A percentile compares a stretch with the other conserved stretches of the same genome.
Conservation (phyloP, 92 coral and sea anemone genomes). For the Blastomussa wellsi region DNA sequence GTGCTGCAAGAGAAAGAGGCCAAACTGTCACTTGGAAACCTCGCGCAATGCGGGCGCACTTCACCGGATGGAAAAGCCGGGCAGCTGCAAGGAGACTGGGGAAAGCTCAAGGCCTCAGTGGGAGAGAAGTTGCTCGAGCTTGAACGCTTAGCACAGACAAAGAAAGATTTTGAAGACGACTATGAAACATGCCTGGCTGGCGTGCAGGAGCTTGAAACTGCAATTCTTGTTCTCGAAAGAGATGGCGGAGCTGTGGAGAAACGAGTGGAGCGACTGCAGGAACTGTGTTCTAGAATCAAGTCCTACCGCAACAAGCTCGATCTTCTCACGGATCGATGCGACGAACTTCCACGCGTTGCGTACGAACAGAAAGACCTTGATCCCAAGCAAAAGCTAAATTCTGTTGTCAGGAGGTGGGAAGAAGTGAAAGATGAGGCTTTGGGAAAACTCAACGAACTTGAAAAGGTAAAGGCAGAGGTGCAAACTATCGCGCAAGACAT, state of each 20-base stretch:
- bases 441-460: constrained; percentile 49
- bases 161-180: constrained; percentile 65
- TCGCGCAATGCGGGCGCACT: constrained; percentile 19
- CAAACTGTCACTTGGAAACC: constrained; percentile 31
- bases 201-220: constrained; percentile 48
- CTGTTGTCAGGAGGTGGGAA: constrained; percentile 64
- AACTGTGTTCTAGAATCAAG: constrained; percentile 60
- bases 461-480: constrained; percentile 42
- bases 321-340: constrained; percentile 54
- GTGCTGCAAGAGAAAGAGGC: constrained; percentile 53
- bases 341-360: constrained; percentile 61
- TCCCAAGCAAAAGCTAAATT: constrained; percentile 54
- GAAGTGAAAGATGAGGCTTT: constrained; percentile 50
- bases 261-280: constrained; percentile 49
- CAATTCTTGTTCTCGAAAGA: constrained; percentile 5
- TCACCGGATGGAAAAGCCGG: constrained; percentile 51
- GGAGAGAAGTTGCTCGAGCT: constrained; percentile 56
- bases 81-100: constrained; percentile 72
- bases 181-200: constrained; percentile 38
- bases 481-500: constrained; percentile 36
- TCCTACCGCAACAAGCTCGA: constrained; percentile 63
- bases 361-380: constrained; percentile 57
- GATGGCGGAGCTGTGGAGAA: constrained; percentile 41
- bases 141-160: constrained; percentile 55
- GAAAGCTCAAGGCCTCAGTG: constrained; percentile 54